A percentile compares a stretch with the other conserved stretches of the same genome.
These are phyloP conservation scores for Drosophila rellima DNA, from an alignment of 2,888 invertebrate species.

Conservation along the genomic window DNA sequence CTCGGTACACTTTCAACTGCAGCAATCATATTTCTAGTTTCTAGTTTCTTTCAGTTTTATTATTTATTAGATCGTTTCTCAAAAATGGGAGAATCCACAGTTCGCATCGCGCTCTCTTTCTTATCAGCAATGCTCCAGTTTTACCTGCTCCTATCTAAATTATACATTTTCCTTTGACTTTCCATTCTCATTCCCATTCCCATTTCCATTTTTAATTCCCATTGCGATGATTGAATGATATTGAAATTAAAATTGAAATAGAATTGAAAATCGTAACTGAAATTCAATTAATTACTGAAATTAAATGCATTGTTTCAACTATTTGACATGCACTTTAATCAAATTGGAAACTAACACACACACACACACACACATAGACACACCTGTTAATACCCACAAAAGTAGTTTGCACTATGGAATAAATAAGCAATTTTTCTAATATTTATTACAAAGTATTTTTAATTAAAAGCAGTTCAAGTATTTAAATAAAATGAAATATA, in stretches of 20 bases:
- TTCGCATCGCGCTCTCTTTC: constrained; percentile 9
- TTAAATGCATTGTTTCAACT: constrained; percentile 41
- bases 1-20: constrained; percentile 1
- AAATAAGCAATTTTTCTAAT: background rate
- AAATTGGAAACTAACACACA: constrained; percentile 15
- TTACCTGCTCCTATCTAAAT: constrained; percentile 38
- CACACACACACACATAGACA: background rate
- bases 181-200: constrained; percentile 26
- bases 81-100: constrained; percentile 5
- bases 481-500: too few relatives aligned
- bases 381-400: constrained; percentile 1
- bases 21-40: constrained; percentile 33
- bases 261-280: constrained; percentile 23
- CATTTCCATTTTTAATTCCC: constrained; percentile 42
- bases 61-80: constrained; percentile 58
- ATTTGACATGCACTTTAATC: constrained; percentile 28
- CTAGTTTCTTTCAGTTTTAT: background rate
- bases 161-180: constrained; percentile 23
- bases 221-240: constrained; percentile 52
- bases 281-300: constrained; percentile 39
- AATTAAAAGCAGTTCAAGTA: background rate
- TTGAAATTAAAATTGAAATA: constrained; percentile 13
- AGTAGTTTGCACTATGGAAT: background rate
- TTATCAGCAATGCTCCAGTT: constrained; percentile 61
- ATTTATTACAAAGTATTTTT: background rate